phyloP scores from a whole-genome alignment of 2,797 vertebrate species.

The Merluccius polli region DNA sequence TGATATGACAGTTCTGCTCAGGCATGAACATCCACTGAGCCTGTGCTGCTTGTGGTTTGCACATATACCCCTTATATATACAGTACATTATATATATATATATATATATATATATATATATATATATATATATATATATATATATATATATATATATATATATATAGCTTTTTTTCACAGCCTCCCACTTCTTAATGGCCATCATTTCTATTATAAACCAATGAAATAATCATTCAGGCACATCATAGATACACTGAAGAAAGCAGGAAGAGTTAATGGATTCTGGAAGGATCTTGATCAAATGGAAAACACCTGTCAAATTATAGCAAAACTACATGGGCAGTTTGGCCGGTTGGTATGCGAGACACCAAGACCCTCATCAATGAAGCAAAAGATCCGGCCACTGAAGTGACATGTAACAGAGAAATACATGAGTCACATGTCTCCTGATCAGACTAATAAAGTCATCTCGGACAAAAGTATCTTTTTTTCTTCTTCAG shows the following conservation, averaged over 20 bases:
- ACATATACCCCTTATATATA: not conserved
- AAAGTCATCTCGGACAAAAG: no score
- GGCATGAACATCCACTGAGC: constrained; percentile 28
- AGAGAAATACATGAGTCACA: no score
- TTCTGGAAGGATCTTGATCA: not conserved
- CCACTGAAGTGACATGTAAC: not conserved
- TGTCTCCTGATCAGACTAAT: no score
- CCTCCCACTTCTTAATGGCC: not conserved
- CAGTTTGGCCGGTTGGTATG: not conserved
- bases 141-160: no score
- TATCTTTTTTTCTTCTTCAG: no score
- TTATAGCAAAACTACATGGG: no score
- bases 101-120: no score
- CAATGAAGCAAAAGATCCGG: not conserved
- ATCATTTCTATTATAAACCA: not conserved
- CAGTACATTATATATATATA: not conserved
- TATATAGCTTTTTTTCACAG: no score
- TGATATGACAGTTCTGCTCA: constrained; percentile 54
- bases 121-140: no score
- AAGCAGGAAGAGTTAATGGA: not conserved
- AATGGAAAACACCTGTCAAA: not conserved
- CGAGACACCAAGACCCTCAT: not conserved
- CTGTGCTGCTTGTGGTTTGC: constrained; percentile 19
- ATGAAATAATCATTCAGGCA: not conserved
- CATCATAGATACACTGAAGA: not conserved